Percentiles rank a stretch among this genome's conserved stretches.
Evolutionary conservation across 2,888 invertebrate species (phyloP).

Genomic region (Agriopis leucophaearia): DNA sequence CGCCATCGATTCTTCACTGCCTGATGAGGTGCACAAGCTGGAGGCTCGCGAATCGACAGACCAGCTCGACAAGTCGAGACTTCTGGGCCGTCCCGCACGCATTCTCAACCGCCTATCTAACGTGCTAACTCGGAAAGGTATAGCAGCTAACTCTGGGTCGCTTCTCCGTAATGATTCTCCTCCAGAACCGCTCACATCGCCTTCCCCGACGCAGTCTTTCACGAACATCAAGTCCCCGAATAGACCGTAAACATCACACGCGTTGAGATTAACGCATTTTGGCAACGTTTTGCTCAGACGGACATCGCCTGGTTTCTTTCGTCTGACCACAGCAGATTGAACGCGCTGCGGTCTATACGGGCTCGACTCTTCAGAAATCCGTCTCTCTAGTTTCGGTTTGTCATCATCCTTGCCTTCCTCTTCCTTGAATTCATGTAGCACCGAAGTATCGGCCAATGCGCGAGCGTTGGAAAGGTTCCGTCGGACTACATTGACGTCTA

Average conservation of each 20-base stretch:
- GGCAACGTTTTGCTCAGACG: constrained; percentile 93
- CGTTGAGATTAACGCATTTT: constrained; percentile 89
- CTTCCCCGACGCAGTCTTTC: constrained; percentile 94
- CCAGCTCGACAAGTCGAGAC: constrained; percentile 94
- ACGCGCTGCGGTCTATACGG: constrained; percentile 79
- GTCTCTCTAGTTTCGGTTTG: constrained; percentile 88
- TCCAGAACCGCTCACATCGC: constrained; percentile 89
- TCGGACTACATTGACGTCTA: constrained; percentile 77
- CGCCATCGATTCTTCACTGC: constrained; percentile 94
- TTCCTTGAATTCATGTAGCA: constrained; percentile 76
- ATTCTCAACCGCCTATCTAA: constrained; percentile 92
- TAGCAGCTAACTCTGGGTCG: constrained; percentile 94
- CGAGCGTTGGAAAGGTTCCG: constrained; percentile 77
- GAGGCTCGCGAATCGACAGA: constrained; percentile 94
- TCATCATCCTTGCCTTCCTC: constrained; percentile 79
- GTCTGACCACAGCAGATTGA: constrained; percentile 76
- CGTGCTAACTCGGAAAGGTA: constrained; percentile 93
- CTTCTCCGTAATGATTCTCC: constrained; percentile 92
- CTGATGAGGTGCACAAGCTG: constrained; percentile 93
- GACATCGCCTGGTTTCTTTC: constrained; percentile 82
- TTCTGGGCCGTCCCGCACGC: constrained; percentile 93
- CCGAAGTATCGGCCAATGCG: constrained; percentile 68
- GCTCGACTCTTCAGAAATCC: constrained; percentile 87
- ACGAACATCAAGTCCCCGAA: constrained; percentile 96
- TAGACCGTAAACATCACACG: constrained; percentile 95